These are phyloP conservation scores for Eidolon dupreanum DNA, from an alignment of 2,797 vertebrate species.

Conservation along the genomic window DNA sequence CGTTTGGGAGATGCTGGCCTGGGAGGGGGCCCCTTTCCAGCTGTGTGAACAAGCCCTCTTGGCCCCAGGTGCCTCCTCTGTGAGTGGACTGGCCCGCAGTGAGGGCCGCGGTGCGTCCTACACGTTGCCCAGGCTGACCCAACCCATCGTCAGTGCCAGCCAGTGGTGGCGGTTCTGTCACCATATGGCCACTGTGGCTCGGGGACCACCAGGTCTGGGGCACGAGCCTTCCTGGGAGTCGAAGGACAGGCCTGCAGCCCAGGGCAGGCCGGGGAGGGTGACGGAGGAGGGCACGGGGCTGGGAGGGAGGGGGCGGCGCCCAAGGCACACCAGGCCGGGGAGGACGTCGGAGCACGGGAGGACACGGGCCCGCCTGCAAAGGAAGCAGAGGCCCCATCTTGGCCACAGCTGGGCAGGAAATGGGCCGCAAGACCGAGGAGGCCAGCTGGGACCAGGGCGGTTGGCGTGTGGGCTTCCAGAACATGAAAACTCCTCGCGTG, in stretches of 20 bases:
- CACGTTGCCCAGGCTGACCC: background rate
- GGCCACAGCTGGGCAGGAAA: background rate
- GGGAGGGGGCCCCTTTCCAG: background rate
- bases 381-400: background rate
- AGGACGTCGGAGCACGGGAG: fast-evolving
- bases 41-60: background rate
- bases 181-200: fast-evolving
- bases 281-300: background rate
- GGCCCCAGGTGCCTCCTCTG: background rate
- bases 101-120: background rate
- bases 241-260: background rate
- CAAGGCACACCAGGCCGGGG: background rate
- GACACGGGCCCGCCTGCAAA: background rate
- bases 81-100: background rate
- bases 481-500: background rate
- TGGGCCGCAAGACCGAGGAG: background rate
- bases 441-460: background rate
- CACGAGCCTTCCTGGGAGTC: background rate
- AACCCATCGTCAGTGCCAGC: background rate
- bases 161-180: fast-evolving
- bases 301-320: background rate
- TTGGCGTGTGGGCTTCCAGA: background rate
- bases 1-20: background rate
- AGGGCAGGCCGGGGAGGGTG: no score
- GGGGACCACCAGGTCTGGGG: background rate